These are phyloP conservation scores for Selenia dentaria DNA, from an alignment of 2,888 invertebrate species.

Conservation along the genomic window DNA sequence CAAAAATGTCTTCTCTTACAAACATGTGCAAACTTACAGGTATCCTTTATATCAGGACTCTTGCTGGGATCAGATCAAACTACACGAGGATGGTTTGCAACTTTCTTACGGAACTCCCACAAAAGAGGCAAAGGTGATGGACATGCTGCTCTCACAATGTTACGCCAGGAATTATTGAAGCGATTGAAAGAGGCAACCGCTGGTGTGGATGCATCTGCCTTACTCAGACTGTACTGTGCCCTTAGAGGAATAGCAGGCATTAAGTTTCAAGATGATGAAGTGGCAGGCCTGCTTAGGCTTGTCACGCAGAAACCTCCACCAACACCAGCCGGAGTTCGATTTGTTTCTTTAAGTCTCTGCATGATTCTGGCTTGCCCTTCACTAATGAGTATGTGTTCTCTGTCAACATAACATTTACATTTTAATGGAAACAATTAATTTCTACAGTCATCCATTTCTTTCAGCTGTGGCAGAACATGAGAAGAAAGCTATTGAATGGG, in stretches of 20 bases:
- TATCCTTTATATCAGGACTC: constrained; percentile 95
- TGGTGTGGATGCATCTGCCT: constrained; percentile 93
- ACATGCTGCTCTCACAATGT: constrained; percentile 86
- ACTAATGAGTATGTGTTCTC: constrained; percentile 87
- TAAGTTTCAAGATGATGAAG: constrained; percentile 97
- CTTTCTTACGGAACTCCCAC: constrained; percentile 94
- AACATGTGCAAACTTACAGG: constrained; percentile 57
- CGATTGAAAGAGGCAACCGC: constrained; percentile 89
- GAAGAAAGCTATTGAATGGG: constrained; percentile 95
- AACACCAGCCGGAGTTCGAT: constrained; percentile 96
- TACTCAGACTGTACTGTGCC: constrained; percentile 95
- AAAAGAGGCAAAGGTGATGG: constrained; percentile 91
- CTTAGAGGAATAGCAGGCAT: constrained; percentile 96
- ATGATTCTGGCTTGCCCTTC: constrained; percentile 98
- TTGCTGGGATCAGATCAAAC: constrained; percentile 95
- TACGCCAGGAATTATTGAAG: constrained; percentile 91
- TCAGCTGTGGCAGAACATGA: constrained; percentile 90
- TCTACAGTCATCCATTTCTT: constrained; percentile 24
- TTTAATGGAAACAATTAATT: background rate
- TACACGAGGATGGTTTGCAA: constrained; percentile 96
- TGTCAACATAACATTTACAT: too few relatives aligned
- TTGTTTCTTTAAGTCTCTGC: constrained; percentile 96
- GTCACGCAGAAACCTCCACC: constrained; percentile 95
- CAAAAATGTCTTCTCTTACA: too few relatives aligned
- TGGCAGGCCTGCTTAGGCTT: constrained; percentile 91